Base-by-base conservation (phyloP, 2,113 vertebrate species). In the Tichodroma muraria region DNA sequence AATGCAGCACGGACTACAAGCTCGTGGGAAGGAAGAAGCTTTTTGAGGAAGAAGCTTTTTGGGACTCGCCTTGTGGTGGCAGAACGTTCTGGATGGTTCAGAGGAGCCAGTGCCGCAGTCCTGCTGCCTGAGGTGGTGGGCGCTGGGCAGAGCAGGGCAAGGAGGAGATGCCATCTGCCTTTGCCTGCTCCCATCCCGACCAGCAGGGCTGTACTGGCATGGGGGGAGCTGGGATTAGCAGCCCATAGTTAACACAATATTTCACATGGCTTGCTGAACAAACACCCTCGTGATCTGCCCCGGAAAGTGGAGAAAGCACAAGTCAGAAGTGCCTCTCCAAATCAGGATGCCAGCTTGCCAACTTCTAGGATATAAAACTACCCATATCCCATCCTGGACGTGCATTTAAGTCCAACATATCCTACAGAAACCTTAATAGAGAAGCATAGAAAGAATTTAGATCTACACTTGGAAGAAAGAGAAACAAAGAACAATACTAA, bases 381-480 rank as follows among this genome's bases (percentile, higher is more conserved):
- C 60, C 54, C 71, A 61, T 79, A 68, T 21, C 16, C 65, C 11
- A 10, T 52, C 31, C 52, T 90, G 88, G 37, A 72, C 35, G 9
- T 56, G 45, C 40, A 44, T 82, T 80, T 37, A 87, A 68, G 33
- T 89, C 47, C 47, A 71, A 60, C 4, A 8, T 47, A 81, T 37
- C 66, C n/a, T 79, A 80, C 35, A 80, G 30, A 91, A 63, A 63
- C 5, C 9, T 38, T 80, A 91, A 65, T 3, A 79, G 53, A 83
- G 35, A 90, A 72, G 35, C 82, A 80, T 12, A 84, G 47, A 86
- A 88, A 90, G 42, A 81, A 90, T 78, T 88, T 45, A 88, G 77
- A 84, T 37, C 71, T 37, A 75, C 24, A 61, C 54, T 86, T 53
- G 23, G 87, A 97, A 93, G 71, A 76, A 95, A 94, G 85, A 69